phyloP scores from a whole-genome alignment of 2,888 invertebrate genomes.

The Athetis lepigone region DNA sequence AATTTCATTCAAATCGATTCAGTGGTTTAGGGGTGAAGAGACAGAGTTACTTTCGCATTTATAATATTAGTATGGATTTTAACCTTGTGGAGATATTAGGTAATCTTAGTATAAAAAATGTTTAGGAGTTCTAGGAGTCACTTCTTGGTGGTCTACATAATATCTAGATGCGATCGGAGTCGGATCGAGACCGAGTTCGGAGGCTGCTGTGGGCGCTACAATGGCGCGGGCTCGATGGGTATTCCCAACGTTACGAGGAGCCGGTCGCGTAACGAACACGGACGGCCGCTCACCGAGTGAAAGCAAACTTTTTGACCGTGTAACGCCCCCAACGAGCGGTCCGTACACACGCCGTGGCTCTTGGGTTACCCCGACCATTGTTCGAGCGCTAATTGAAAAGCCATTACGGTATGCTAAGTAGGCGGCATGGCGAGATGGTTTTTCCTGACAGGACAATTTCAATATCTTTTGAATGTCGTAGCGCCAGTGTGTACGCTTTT shows the following conservation, averaged over 20 bases:
- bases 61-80: too few relatives aligned
- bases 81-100: constrained; percentile 67
- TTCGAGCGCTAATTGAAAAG: constrained; percentile 61
- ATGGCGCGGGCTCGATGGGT: constrained; percentile 69
- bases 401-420: constrained; percentile 68
- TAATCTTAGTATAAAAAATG: constrained; percentile 60
- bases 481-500: constrained; percentile 32
- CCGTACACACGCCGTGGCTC: constrained; percentile 67
- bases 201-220: constrained; percentile 60
- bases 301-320: constrained; percentile 72
- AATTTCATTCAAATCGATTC: too few relatives aligned
- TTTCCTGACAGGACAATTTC: constrained; percentile 61
- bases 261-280: constrained; percentile 70
- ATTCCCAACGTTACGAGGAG: constrained; percentile 75
- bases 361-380: constrained; percentile 74
- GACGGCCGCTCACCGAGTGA: constrained; percentile 73
- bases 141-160: constrained; percentile 31
- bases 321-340: constrained; percentile 52
- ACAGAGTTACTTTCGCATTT: too few relatives aligned
- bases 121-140: constrained; percentile 41
- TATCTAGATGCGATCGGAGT: constrained; percentile 40
- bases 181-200: constrained; percentile 50
- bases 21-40: too few relatives aligned
- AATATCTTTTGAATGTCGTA: constrained; percentile 53
- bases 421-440: constrained; percentile 58